phyloP scores from a whole-genome alignment of 2,888 invertebrate species.

The Lamproptera curius region DNA sequence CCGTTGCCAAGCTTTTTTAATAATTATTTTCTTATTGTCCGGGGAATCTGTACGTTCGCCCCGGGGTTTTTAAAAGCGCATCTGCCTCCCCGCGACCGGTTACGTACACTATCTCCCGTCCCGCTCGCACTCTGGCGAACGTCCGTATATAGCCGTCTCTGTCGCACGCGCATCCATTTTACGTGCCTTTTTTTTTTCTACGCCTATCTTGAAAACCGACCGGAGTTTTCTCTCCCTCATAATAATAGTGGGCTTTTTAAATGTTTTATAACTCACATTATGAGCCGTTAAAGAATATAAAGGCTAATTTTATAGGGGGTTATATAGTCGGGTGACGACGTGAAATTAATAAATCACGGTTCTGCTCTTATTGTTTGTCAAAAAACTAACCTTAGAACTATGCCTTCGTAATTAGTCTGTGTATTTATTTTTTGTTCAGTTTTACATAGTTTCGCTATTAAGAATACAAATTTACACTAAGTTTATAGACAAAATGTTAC shows the following conservation, averaged over 20 bases:
- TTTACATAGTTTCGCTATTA: too few species aligned
- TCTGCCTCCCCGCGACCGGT: slow-evolving; percentile 74
- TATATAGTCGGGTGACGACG: too few species aligned
- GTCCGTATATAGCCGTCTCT: slow-evolving; percentile 33
- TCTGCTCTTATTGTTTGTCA: too few species aligned
- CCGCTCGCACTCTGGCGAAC: slow-evolving; percentile 38
- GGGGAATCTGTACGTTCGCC: slow-evolving; percentile 61
- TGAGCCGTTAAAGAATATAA: slow-evolving; percentile 16
- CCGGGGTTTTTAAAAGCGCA: slow-evolving; percentile 62
- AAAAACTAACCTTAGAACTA: too few species aligned
- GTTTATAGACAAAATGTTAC: too few species aligned
- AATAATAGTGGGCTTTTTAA: slow-evolving; percentile 36
- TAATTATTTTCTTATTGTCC: slow-evolving; percentile 67
- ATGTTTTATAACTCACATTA: slow-evolving; percentile 38
- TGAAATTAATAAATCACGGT: too few species aligned
- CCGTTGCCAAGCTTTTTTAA: slow-evolving; percentile 48
- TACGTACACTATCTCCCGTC: slow-evolving; percentile 55
- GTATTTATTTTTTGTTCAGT: too few species aligned
- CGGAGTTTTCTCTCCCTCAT: slow-evolving; percentile 28
- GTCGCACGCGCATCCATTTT: slow-evolving; percentile 56
- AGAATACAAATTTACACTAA: too few species aligned
- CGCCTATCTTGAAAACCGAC: slow-evolving; percentile 56
- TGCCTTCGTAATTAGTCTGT: too few species aligned
- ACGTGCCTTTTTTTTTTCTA: slow-evolving; percentile 65
- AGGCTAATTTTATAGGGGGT: background rate